These are phyloP conservation scores for Psilanteris sp. DNA, from an alignment of 1,140 invertebrate species.

Conservation along the genomic window DNA sequence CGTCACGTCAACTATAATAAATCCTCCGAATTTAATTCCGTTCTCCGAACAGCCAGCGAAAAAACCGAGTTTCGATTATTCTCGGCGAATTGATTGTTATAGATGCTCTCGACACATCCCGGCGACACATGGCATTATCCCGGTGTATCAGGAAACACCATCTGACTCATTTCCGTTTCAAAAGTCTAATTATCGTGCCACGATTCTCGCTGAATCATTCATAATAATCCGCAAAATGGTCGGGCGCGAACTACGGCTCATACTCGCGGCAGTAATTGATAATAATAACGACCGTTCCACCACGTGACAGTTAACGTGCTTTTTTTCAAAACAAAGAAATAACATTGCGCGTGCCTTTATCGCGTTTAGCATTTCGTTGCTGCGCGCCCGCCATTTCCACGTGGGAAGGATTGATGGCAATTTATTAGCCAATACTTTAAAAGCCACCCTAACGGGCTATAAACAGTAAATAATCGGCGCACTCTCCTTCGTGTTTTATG, in stretches of 20 bases:
- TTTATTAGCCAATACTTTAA: constrained; percentile 55
- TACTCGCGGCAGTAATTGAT: no score
- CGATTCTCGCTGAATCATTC: constrained; percentile 13
- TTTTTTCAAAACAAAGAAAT: no score
- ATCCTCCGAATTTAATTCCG: no score
- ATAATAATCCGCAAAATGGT: no score
- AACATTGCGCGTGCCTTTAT: background rate
- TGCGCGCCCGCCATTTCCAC: constrained; percentile 15
- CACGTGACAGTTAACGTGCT: no score
- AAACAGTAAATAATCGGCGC: constrained; percentile 51
- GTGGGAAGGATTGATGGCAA: constrained; percentile 39
- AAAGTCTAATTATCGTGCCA: background rate
- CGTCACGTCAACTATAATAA: no score
- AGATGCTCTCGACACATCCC: constrained; percentile 1
- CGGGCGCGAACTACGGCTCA: no score
- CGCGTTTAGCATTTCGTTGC: constrained; percentile 9
- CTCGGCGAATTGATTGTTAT: constrained; percentile 3
- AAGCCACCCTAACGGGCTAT: constrained; percentile 38
- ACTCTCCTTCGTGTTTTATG: constrained; percentile 39
- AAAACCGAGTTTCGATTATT: no score
- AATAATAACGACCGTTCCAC: background rate
- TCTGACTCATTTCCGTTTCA: constrained; percentile 10
- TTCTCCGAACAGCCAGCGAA: no score
- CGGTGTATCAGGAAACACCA: background rate
- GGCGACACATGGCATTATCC: background rate